Evolutionary conservation across 2,113 vertebrate genomes (phyloP), one percentile per base, ranked within the genome.

Genomic region (Haemorhous mexicanus): DNA sequence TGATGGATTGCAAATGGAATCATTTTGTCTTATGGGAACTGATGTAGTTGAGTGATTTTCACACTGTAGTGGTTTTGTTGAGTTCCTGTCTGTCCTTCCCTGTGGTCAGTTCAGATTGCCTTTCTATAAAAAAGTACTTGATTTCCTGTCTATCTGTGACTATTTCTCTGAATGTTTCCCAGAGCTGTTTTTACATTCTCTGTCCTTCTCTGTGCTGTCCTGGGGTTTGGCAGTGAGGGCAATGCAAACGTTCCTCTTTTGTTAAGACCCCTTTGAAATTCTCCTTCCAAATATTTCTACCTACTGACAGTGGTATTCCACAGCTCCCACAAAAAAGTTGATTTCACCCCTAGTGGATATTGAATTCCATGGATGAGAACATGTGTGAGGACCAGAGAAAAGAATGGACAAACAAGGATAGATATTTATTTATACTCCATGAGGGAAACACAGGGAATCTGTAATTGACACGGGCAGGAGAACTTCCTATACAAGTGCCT

Each of bases 1-100:
- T 93, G 85, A 92, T 79, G 64, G 72, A 35, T 63, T 90, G 77
- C 41, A 94, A 59, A 87, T 73, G 70, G 84, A 91, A 95, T 88
- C 27, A 20, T 88, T 95, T 82, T 94, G 39, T 84, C 88, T 32
- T 56, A 3, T 55, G 78, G 75, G 41, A 85, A 44, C 77, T 63
- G 84, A 50, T 62, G 62, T n/a, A 69, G 22, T 16, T 84, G 30
- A 84, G 68, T 78, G 55, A 94, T 92, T 88, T 67, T 78, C 61
- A 89, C 58, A 75, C 44, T 55, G 41, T 11, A 76, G 26, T 72
- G 69, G 16, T 90, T 62, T 79, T 83, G 76, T 58, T 90, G 82
- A 64, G 84, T 68, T 84, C 28, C 52, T 84, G 12, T 68, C 24
- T 90, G 59, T 82, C 50, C 74, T 94, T 93, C 49, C 47, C 70